phyloP scores from a whole-genome alignment of 2,888 invertebrate genomes.

The Helicoverpa assulta region DNA sequence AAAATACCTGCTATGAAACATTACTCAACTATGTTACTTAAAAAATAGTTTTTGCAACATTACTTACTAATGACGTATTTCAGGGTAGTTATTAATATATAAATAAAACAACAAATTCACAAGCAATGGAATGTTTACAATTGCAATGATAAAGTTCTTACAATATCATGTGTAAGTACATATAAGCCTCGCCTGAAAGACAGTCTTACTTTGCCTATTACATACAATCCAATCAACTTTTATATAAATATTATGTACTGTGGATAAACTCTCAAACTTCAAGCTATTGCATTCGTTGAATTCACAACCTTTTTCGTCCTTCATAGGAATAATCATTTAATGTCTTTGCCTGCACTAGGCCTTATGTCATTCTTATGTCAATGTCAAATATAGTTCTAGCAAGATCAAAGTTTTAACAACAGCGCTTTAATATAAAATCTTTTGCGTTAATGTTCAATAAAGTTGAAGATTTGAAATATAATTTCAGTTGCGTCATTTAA shows the following conservation, averaged over 20 bases:
- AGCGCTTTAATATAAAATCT: not conserved
- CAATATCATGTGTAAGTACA: constrained; percentile 79
- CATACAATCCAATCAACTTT: constrained; percentile 50
- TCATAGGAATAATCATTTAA: constrained; percentile 38
- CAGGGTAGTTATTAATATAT: not conserved
- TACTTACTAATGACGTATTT: not conserved
- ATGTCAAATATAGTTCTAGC: constrained; percentile 1
- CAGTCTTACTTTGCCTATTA: constrained; percentile 72
- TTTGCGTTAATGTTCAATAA: not conserved
- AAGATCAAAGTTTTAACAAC: not conserved
- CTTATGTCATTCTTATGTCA: constrained; percentile 32
- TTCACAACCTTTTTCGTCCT: constrained; percentile 59
- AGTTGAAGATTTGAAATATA: not conserved
- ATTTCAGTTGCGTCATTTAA: not conserved
- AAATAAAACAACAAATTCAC: constrained; percentile 82
- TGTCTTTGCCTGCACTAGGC: constrained; percentile 20
- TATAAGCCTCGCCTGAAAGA: constrained; percentile 74
- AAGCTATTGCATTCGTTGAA: constrained; percentile 68
- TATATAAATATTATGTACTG: constrained; percentile 31
- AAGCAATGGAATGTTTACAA: constrained; percentile 90
- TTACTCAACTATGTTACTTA: too few species aligned
- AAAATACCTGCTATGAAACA: too few species aligned
- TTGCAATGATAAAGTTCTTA: constrained; percentile 85
- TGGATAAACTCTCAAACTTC: constrained; percentile 65
- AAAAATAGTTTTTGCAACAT: too few species aligned